Evolutionary conservation across 2,888 invertebrate genomes (phyloP).

Genomic region (Cryptus viduatorius): DNA sequence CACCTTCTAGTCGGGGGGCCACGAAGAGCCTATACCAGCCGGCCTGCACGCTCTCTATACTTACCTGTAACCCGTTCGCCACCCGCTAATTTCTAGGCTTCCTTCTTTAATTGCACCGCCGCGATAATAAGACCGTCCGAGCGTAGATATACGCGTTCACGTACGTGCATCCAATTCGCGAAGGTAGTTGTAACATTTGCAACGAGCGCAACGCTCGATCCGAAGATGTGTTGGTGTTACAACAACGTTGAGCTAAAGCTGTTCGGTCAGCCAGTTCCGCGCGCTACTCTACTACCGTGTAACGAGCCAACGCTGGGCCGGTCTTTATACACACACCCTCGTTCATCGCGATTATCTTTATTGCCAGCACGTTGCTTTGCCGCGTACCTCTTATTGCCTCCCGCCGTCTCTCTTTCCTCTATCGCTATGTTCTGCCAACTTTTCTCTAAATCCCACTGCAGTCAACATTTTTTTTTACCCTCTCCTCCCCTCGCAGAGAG

Average conservation of each 20-base stretch:
- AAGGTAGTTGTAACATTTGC: slow-evolving; percentile 36
- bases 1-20: slow-evolving; percentile 31
- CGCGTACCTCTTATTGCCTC: slow-evolving; percentile 45
- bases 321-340: slow-evolving; percentile 76
- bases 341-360: slow-evolving; percentile 78
- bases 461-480: background rate
- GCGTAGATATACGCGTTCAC: slow-evolving; percentile 63
- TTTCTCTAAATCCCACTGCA: slow-evolving; percentile 30
- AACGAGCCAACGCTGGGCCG: slow-evolving; percentile 78
- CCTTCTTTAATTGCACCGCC: slow-evolving; percentile 83
- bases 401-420: slow-evolving; percentile 15
- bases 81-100: slow-evolving; percentile 83
- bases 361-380: slow-evolving; percentile 45
- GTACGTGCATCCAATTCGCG: slow-evolving; percentile 25
- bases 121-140: slow-evolving; percentile 80
- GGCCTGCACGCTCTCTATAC: slow-evolving; percentile 79
- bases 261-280: slow-evolving; percentile 40
- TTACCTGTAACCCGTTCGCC: slow-evolving; percentile 79
- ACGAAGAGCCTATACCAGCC: slow-evolving; percentile 73
- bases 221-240: slow-evolving; percentile 2
- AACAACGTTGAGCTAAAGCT: slow-evolving; percentile 22
- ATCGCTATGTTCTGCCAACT: slow-evolving; percentile 33
- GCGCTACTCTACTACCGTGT: slow-evolving; percentile 67
- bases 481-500: background rate
- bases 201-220: background rate